phyloP scores from a whole-genome alignment of 2,113 vertebrate genomes.

The Pollachius pollachius region DNA sequence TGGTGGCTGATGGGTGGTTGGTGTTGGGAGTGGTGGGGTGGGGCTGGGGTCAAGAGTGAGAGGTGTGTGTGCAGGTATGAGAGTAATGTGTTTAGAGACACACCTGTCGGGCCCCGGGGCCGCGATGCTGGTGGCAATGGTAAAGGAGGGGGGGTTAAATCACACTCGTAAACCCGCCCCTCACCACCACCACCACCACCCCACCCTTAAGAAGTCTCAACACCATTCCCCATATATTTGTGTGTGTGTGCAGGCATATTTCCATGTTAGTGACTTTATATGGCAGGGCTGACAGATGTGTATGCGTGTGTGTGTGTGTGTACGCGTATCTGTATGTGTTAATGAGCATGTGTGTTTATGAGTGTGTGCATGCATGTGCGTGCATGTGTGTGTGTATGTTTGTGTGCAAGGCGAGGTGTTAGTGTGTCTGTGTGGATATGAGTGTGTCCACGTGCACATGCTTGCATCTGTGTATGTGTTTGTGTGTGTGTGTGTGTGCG shows the following conservation, averaged over 20 bases:
- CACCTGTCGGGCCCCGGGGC: conserved; percentile 67
- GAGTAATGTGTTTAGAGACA: conserved; percentile 55
- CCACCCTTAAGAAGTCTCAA: too few species aligned
- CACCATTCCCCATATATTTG: conserved; percentile 25
- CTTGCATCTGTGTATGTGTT: not conserved
- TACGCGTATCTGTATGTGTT: too few species aligned
- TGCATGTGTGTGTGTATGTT: too few species aligned
- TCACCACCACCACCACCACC: too few species aligned
- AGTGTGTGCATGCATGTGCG: not conserved
- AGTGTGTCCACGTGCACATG: too few species aligned
- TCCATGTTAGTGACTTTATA: too few species aligned
- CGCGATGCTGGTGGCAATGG: conserved; percentile 16
- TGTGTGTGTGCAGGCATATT: not conserved
- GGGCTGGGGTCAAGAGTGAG: conserved; percentile 32
- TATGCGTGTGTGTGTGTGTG: not conserved
- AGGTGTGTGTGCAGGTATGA: conserved; percentile 59
- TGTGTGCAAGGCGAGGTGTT: too few species aligned
- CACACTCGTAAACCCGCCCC: conserved; percentile 14
- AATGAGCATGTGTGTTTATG: not conserved
- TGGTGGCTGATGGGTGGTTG: not conserved
- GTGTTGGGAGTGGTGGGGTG: too few species aligned
- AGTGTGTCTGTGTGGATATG: too few species aligned
- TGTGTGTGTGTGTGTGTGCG: not conserved
- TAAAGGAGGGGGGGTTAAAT: conserved; percentile 18
- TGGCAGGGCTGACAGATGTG: not conserved